These are phyloP conservation scores for Heliocidaris tuberculata DNA, from an alignment of 35 echinoderm and acorn worm genomes.

Conservation along the genomic window DNA sequence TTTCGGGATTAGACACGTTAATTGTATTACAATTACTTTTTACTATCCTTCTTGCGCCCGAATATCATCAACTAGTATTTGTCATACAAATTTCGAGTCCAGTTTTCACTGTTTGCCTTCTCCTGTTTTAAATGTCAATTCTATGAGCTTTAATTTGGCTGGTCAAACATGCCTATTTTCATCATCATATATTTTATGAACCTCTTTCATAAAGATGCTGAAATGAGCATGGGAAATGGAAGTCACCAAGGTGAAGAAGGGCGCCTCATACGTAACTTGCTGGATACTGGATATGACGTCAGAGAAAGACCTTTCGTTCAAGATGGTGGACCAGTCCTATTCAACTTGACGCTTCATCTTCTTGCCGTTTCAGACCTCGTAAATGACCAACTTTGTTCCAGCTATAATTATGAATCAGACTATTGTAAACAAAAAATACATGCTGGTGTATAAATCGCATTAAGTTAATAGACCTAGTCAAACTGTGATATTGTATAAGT, in stretches of 20 bases:
- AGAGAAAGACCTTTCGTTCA: conserved; percentile 17
- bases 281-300: conserved; percentile 36
- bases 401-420: too few relatives aligned
- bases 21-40: neutral
- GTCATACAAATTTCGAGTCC: neutral
- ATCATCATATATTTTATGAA: too few relatives aligned
- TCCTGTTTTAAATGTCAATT: neutral
- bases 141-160: too few relatives aligned
- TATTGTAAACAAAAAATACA: too few relatives aligned
- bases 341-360: neutral
- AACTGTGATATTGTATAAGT: too few relatives aligned
- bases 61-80: neutral
- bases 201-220: neutral
- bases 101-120: neutral
- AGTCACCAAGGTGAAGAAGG: conserved; percentile 20
- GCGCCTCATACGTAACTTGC: neutral
- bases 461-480: too few relatives aligned
- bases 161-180: too few relatives aligned
- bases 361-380: neutral
- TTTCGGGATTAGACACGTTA: neutral
- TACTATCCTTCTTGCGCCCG: neutral
- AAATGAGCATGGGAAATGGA: neutral
- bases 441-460: too few relatives aligned
- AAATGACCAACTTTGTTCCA: neutral
- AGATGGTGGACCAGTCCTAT: neutral